Conservation (phyloP, 2,888 invertebrate genomes). For the Piscicola geometra region DNA sequence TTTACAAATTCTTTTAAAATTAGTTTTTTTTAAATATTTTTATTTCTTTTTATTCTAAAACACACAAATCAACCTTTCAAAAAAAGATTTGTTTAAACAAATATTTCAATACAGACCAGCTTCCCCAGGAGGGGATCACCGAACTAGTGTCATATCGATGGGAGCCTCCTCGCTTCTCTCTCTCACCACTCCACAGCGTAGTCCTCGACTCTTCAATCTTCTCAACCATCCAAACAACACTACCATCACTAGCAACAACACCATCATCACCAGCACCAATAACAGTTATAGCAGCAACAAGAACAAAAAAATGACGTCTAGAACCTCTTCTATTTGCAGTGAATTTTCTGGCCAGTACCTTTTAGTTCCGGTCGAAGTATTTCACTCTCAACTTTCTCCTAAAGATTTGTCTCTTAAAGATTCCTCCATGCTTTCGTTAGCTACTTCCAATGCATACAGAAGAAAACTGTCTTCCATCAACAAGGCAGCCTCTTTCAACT, state of each 20-base stretch:
- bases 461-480: slow-evolving; percentile 28
- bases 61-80: no score
- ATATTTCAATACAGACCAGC: no score
- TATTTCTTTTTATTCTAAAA: no score
- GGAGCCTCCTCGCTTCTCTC: slow-evolving; percentile 25
- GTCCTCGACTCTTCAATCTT: neutral
- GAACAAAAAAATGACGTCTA: neutral
- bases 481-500: slow-evolving; percentile 35
- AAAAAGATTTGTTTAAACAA: no score
- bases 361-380: slow-evolving; percentile 33
- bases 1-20: slow-evolving; percentile 7
- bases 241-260: neutral
- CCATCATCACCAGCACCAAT: no score
- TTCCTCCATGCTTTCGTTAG: neutral
- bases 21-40: no score
- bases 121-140: neutral
- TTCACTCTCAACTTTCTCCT: slow-evolving; percentile 14
- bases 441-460: slow-evolving; percentile 11
- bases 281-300: neutral
- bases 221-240: neutral
- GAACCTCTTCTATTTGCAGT: slow-evolving; percentile 34
- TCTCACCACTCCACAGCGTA: slow-evolving; percentile 15
- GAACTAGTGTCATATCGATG: slow-evolving; percentile 2
- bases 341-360: slow-evolving; percentile 34
- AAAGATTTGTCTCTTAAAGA: neutral